These are phyloP conservation scores for Pollenia labialis DNA, from an alignment of 2,888 invertebrate genomes.

Conservation along the genomic window DNA sequence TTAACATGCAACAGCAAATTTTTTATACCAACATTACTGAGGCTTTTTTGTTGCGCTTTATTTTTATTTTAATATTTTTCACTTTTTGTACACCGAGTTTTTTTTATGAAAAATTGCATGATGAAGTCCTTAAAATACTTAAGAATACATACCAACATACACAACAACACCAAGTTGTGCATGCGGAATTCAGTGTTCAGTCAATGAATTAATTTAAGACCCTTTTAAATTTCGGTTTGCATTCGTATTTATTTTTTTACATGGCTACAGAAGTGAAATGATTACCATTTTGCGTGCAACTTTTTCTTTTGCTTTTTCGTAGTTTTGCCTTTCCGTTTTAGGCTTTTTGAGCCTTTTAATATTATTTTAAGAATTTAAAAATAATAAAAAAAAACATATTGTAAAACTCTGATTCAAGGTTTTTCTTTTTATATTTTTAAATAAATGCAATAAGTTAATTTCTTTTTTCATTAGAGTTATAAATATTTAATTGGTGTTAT, in stretches of 20 bases:
- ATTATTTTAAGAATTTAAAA: not conserved
- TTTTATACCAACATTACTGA: constrained; percentile 7
- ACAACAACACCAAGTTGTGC: constrained; percentile 19
- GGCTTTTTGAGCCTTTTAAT: constrained; percentile 5
- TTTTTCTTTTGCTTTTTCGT: constrained; percentile 14
- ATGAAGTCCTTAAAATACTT: constrained; percentile 41
- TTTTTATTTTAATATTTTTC: constrained; percentile 8
- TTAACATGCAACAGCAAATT: constrained; percentile 58
- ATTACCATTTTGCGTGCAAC: constrained; percentile 62
- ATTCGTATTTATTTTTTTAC: not conserved
- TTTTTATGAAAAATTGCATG: constrained; percentile 48
- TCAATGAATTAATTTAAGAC: constrained; percentile 36
- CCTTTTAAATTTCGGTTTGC: not conserved
- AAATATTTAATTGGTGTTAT: constrained; percentile 38
- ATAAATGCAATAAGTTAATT: not conserved
- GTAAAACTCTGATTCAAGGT: not conserved
- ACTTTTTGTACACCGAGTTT: not conserved
- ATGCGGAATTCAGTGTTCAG: not conserved
- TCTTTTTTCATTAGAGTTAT: not conserved
- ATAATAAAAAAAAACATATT: too few relatives aligned
- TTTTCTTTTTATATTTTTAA: not conserved
- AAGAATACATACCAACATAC: not conserved
- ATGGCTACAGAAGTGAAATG: constrained; percentile 43
- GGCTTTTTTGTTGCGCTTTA: constrained; percentile 9
- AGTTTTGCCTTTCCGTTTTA: constrained; percentile 5